Evolutionary conservation across 2,888 invertebrate species (phyloP).

Genomic region (Linnaemya tessellans): DNA sequence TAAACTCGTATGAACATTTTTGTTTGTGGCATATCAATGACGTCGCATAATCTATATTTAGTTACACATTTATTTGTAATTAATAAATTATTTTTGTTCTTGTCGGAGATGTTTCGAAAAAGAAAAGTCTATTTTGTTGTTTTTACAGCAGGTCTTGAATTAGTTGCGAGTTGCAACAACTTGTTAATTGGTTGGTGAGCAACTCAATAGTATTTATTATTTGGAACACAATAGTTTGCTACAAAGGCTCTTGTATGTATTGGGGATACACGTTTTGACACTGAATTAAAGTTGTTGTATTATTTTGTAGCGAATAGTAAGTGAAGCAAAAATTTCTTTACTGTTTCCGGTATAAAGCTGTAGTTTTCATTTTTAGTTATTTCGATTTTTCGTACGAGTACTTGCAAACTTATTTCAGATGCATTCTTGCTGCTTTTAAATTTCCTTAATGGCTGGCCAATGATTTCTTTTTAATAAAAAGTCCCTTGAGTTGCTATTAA

Average conservation of each 20-base stretch:
- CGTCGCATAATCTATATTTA: slow-evolving; percentile 63
- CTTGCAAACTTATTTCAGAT: background rate
- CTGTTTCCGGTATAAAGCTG: too few relatives aligned
- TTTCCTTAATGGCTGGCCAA: background rate
- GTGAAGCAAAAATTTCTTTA: too few relatives aligned
- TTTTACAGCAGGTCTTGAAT: slow-evolving; percentile 19
- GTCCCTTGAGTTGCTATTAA: slow-evolving; percentile 44
- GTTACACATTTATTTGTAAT: slow-evolving; percentile 50
- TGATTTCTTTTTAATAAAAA: slow-evolving; percentile 17
- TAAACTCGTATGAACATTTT: slow-evolving; percentile 6
- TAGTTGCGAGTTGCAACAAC: slow-evolving; percentile 13
- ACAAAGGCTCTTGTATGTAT: background rate
- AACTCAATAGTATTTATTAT: background rate
- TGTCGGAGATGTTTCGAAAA: background rate
- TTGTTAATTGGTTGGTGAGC: slow-evolving; percentile 28
- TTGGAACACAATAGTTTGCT: too few relatives aligned
- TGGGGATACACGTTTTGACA: background rate
- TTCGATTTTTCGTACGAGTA: background rate
- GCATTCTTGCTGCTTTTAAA: background rate
- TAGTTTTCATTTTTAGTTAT: background rate
- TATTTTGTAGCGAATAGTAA: too few relatives aligned
- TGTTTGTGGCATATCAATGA: slow-evolving; percentile 59
- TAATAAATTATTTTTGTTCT: slow-evolving; percentile 18
- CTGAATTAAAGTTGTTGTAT: too few relatives aligned
- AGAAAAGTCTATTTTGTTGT: background rate